Base-by-base conservation (phyloP, 2,888 invertebrate species). In the Scaptomyza parva region DNA sequence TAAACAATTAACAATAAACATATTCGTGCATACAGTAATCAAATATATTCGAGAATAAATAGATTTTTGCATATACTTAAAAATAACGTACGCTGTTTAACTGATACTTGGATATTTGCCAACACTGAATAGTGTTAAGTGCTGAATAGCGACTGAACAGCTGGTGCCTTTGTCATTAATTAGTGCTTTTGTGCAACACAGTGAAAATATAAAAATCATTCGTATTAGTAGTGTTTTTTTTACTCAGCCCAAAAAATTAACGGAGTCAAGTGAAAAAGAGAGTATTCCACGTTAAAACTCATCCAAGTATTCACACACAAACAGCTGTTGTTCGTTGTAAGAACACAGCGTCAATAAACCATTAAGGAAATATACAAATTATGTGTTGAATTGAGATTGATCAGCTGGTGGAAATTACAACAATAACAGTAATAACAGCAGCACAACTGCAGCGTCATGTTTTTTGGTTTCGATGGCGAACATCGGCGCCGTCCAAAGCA, bases 391-490 rank as follows among this genome's bases (percentile, higher is more conserved):
- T 67, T 48, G 53, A 40, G 45, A 33, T 48, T 48, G 48, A 48
- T 48, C 48, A 83, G 83, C 80, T 79, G 83, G 68, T 44, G 28
- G 37, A 60, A 67, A 60, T 48, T 44, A 68, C 47, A 80, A 61
- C 53, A 80, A 55, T 43, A 69, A 40, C 30, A 57, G 18, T 33
- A 58, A 51, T 20, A 39, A 35, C 26, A 35, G 44, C 39, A 17
- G 24, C 20, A 50, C 68, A 65, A 76, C 63, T 84, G 84, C 70
- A 55, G 63, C 47, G 84, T 80, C 86, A 94, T 94, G 94, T 94
- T 94, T 91, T 94, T 94, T 91, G 94, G 96, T 88, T 98, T 98
- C 91, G 98, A 98, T 91, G 98, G 98, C 58, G 96, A 98, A 90
- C 97, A 96, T 90, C 94, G 96, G 88, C 94, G 96, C 50, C 95